Base-by-base conservation (phyloP, 2,888 invertebrate genomes). In the Spisula subtruncata region DNA sequence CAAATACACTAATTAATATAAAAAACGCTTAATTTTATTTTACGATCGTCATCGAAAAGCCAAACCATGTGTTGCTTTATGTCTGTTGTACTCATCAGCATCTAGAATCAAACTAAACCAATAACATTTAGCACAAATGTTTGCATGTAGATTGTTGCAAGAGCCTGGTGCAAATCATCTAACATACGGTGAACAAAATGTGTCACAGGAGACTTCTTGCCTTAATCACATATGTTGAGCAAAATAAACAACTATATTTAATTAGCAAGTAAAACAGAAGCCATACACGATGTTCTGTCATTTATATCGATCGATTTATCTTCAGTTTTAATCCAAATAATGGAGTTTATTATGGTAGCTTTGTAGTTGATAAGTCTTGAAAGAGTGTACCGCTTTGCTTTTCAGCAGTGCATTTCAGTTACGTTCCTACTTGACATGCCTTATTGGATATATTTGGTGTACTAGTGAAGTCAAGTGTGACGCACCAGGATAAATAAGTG, bases 231-330 rank as follows among this genome's bases (percentile, higher is more conserved):
- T 25, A n/a, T 25, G 20, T 25, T 66, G 60, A 6, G 25, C 60
- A 66, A 66, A 66, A 66, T 25, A 8, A 66, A 25, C 60, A n/a
- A 25, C 60, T 66, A n/a, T 66, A 66, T 66, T 25, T 66, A 66
- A 66, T 66, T 66, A n/a, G 10, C 25, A 66, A 66, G n/a, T 66
- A 66, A n/a, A 66, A 66, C 25, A 25, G 60, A 25, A 66, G 10
- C 6, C 60, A 25, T 10, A 25, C 60, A 66, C 20, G 25, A 66
- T 25, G 8, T 66, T 6, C 25, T 66, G 60, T 25, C 60, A 66
- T 66, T 10, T 12, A 25, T 25, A 66, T 66, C 25, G 25, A 66
- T 66, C 60, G 25, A 66, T 25, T 66, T 66, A 25, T 25, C 51
- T 16, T 51, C 51, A 51, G 5, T 12, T 16, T 51, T 51, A 51